phyloP scores from a whole-genome alignment of 2,797 vertebrate genomes.

The Rhadinocentrus ornatus region DNA sequence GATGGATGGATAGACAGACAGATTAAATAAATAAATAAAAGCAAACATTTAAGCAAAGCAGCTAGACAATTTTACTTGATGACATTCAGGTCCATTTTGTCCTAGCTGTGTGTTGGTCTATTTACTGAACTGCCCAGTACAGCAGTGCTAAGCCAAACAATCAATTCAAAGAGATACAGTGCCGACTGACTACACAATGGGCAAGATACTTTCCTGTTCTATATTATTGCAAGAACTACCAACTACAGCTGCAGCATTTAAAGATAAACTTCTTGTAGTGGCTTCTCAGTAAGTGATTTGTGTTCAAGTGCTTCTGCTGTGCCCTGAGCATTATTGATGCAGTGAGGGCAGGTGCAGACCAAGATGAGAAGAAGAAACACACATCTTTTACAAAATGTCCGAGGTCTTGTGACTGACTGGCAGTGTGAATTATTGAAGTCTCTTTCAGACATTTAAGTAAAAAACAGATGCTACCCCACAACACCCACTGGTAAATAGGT shows the following conservation, averaged over 20 bases:
- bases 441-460: constrained; percentile 1
- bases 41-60: constrained; percentile 23
- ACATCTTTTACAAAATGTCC: background rate
- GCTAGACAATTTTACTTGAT: constrained; percentile 25
- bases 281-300: background rate
- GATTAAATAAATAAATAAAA: too few species aligned
- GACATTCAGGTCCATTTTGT: constrained; percentile 51
- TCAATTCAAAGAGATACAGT: constrained; percentile 53
- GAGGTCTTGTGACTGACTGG: background rate
- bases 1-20: too few species aligned
- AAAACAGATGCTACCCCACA: background rate
- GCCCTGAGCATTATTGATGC: constrained; percentile 10
- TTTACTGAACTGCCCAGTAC: constrained; percentile 56
- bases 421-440: background rate
- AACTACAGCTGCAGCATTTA: constrained; percentile 5
- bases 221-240: constrained; percentile 6
- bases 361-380: constrained; percentile 4
- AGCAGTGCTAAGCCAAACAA: constrained; percentile 52
- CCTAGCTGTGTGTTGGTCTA: constrained; percentile 45
- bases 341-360: background rate
- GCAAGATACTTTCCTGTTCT: constrained; percentile 20
- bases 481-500: background rate
- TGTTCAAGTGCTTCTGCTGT: background rate
- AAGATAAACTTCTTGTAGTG: background rate
- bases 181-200: constrained; percentile 48